These are phyloP conservation scores for Athetis lepigone DNA, from an alignment of 2,888 invertebrate species.

Conservation along the genomic window DNA sequence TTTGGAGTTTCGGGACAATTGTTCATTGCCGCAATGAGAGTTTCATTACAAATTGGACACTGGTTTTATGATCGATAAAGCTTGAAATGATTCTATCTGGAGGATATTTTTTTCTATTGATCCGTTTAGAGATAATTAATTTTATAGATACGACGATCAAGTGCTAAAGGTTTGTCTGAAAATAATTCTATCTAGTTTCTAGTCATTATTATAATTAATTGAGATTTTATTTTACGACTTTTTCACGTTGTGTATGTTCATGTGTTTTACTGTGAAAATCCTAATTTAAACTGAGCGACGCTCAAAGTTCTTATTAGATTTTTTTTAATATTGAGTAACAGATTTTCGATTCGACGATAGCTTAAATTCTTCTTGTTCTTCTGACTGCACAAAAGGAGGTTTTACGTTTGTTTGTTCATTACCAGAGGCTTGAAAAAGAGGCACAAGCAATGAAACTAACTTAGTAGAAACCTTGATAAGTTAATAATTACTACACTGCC, in stretches of 20 bases:
- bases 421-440: too few species aligned
- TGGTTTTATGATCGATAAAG: conserved; percentile 21
- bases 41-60: conserved; percentile 24
- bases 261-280: too few species aligned
- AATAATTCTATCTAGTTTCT: too few species aligned
- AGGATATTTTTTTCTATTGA: conserved; percentile 2
- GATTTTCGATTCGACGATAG: conserved; percentile 21
- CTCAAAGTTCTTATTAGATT: too few species aligned
- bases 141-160: conserved; percentile 2
- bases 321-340: conserved; percentile 24
- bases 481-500: not conserved
- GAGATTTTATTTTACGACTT: conserved; percentile 12
- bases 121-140: conserved; percentile 7
- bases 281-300: too few species aligned
- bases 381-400: too few species aligned
- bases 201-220: too few species aligned
- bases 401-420: too few species aligned
- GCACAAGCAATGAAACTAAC: not conserved
- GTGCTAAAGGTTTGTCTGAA: not conserved
- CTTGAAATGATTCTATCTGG: conserved; percentile 17
- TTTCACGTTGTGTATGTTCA: too few species aligned
- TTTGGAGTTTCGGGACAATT: conserved; percentile 29
- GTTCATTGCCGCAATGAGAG: conserved; percentile 37
- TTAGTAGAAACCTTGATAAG: conserved; percentile 3
- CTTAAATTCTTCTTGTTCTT: conserved; percentile 31